These are phyloP conservation scores for Cyclina sinensis DNA, from an alignment of 1,140 invertebrate species.

Conservation along the genomic window DNA sequence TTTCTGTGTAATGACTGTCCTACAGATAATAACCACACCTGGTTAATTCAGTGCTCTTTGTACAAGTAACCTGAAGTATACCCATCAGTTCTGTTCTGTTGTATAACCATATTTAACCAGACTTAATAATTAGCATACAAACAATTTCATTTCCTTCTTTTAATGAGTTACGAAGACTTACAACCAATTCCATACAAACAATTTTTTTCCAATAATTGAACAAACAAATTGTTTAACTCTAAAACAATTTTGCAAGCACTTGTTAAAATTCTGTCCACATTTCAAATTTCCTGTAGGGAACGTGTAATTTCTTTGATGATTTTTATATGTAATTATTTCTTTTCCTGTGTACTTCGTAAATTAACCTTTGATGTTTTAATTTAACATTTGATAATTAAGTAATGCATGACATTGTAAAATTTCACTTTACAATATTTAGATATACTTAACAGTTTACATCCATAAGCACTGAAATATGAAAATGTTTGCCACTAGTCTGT, in stretches of 20 bases:
- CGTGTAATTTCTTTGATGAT: neutral
- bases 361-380: constrained; percentile 6
- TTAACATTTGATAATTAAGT: neutral
- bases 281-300: constrained; percentile 3
- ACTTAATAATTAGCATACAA: neutral
- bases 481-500: no score
- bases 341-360: neutral
- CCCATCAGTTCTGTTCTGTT: no score
- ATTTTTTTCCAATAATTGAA: neutral
- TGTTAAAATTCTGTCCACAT: constrained; percentile 24
- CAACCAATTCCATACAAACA: neutral
- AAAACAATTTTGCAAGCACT: neutral
- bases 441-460: no score
- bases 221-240: neutral
- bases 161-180: neutral
- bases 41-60: no score
- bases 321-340: neutral
- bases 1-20: no score
- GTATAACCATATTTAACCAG: no score
- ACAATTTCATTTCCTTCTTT: neutral
- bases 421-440: no score
- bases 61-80: no score
- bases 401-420: neutral
- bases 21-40: no score
- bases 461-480: no score